A percentile compares a stretch with the other conserved stretches of the same genome.
Conservation (phyloP, 2,888 invertebrate genomes). For the Drosophila austrosaltans region DNA sequence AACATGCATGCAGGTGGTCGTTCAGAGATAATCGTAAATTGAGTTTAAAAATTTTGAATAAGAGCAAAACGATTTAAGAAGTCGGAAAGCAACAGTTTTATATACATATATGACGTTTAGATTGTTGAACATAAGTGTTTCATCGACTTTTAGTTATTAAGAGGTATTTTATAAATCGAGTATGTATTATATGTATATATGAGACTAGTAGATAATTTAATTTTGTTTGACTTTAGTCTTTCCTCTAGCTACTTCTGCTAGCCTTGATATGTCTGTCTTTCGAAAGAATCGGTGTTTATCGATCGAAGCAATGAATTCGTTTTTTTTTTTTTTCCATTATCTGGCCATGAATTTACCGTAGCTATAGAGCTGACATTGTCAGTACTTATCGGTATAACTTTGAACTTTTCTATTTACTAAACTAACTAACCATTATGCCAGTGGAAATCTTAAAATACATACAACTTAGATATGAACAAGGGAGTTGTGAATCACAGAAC, state of each 20-base stretch:
- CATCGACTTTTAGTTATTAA: not conserved
- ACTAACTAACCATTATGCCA: not conserved
- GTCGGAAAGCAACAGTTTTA: not conserved
- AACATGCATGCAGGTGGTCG: too few relatives aligned
- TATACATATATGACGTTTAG: too few relatives aligned
- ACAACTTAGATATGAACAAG: not conserved
- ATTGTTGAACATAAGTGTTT: not conserved
- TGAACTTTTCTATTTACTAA: not conserved
- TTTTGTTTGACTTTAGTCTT: not conserved
- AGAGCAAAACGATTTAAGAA: too few relatives aligned
- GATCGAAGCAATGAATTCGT: not conserved
- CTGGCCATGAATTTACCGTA: slow-evolving; percentile 7
- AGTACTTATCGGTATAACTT: not conserved
- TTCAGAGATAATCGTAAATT: too few relatives aligned
- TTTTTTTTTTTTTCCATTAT: not conserved
- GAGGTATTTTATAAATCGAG: not conserved
- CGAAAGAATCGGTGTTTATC: not conserved
- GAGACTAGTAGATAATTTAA: not conserved
- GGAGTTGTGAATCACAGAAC: not conserved
- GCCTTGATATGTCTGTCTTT: slow-evolving; percentile 9
- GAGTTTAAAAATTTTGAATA: too few relatives aligned
- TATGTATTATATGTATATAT: not conserved
- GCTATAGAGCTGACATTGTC: not conserved
- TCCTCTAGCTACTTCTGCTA: not conserved
- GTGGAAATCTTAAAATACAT: not conserved